phyloP scores from a whole-genome alignment of 2,888 invertebrate species.

The Dryadula phaetusa region DNA sequence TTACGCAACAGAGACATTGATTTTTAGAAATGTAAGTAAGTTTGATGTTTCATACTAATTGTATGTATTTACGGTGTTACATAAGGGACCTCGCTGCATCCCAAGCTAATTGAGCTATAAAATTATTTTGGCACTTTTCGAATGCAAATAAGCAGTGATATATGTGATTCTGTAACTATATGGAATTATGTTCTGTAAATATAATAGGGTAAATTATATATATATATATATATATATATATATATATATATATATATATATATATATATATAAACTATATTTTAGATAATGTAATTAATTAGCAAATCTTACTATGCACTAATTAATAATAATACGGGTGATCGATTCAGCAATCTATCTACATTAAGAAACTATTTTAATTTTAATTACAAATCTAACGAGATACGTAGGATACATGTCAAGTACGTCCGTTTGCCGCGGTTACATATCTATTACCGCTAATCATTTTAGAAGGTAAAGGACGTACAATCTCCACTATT shows the following conservation, averaged over 20 bases:
- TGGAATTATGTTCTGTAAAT: no score
- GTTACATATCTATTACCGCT: conserved; percentile 34
- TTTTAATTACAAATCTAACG: not conserved
- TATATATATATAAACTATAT: no score
- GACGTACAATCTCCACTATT: conserved; percentile 43
- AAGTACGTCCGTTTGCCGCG: conserved; percentile 17
- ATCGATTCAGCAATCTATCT: not conserved
- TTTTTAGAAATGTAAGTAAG: not conserved
- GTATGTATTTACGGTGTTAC: not conserved
- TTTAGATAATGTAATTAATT: not conserved
- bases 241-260: no score
- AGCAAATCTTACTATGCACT: not conserved
- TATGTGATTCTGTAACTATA: no score
- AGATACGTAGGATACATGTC: conserved; percentile 11
- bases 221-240: no score
- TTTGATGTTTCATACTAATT: not conserved
- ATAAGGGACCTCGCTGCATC: no score
- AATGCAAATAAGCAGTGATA: no score
- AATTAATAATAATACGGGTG: not conserved
- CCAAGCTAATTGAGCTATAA: no score
- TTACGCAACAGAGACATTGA: conserved; percentile 20
- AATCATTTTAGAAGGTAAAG: conserved; percentile 44
- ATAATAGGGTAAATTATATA: no score
- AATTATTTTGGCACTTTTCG: no score
- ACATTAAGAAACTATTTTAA: not conserved